Evolutionary conservation across 2,888 invertebrate genomes (phyloP).

Genomic region (Cheilosia scutellata): DNA sequence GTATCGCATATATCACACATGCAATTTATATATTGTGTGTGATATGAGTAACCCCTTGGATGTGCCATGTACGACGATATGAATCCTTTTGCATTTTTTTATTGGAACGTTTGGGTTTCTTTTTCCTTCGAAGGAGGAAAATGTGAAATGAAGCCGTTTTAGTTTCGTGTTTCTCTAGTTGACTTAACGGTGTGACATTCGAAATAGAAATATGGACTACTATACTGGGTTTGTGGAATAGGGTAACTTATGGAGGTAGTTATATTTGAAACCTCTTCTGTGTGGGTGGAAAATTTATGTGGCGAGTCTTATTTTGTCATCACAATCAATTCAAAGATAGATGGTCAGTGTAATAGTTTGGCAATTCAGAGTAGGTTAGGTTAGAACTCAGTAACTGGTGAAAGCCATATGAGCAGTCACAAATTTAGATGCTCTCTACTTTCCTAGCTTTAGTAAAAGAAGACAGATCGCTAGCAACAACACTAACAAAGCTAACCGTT

Average conservation of each 20-base stretch:
- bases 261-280: slow-evolving; percentile 29
- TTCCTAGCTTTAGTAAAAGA: too few species aligned
- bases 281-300: slow-evolving; percentile 22
- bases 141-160: slow-evolving; percentile 55
- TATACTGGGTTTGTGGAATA: background rate
- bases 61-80: slow-evolving; percentile 7
- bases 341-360: too few species aligned
- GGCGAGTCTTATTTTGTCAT: background rate
- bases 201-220: background rate
- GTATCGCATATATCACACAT: slow-evolving; percentile 66
- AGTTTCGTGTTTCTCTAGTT: slow-evolving; percentile 43
- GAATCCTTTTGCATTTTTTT: slow-evolving; percentile 49
- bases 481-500: too few species aligned
- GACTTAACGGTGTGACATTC: slow-evolving; percentile 48
- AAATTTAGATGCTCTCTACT: too few species aligned
- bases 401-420: too few species aligned
- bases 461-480: too few species aligned
- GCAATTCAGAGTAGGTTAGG: background rate
- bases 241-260: background rate
- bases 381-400: too few species aligned
- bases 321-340: background rate
- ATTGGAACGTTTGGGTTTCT: background rate
- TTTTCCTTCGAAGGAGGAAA: slow-evolving; percentile 13
- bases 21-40: slow-evolving; percentile 21
- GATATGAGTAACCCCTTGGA: slow-evolving; percentile 38